phyloP scores from a whole-genome alignment of 2,888 invertebrate genomes.

The Anoncus sp. region DNA sequence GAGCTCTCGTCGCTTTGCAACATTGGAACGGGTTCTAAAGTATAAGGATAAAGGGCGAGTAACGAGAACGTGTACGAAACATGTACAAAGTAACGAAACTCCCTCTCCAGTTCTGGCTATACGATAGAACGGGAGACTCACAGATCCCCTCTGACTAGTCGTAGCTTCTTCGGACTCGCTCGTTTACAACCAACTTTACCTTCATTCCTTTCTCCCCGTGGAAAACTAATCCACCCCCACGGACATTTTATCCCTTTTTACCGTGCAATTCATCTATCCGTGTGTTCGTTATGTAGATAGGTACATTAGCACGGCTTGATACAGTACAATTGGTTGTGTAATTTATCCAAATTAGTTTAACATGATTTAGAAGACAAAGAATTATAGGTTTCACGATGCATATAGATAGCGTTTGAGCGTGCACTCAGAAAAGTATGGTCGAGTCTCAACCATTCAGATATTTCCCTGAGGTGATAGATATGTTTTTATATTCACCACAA shows the following conservation, averaged over 20 bases:
- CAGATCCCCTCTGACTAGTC: slow-evolving; percentile 8
- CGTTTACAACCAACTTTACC: slow-evolving; percentile 40
- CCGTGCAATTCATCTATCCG: slow-evolving; percentile 4
- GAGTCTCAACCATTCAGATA: no score
- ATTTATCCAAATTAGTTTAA: not conserved
- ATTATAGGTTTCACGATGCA: no score
- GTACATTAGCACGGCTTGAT: not conserved
- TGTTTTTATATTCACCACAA: no score
- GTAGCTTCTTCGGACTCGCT: slow-evolving; percentile 30
- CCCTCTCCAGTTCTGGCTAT: slow-evolving; percentile 25
- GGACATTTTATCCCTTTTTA: slow-evolving; percentile 45
- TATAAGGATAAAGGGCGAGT: slow-evolving; percentile 53
- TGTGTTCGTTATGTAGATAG: not conserved
- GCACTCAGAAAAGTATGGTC: no score
- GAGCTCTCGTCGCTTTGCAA: not conserved
- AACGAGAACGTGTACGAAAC: slow-evolving; percentile 58
- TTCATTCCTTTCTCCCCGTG: not conserved
- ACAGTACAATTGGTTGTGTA: not conserved
- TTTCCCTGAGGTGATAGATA: no score
- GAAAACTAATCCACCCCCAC: slow-evolving; percentile 50
- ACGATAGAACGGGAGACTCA: slow-evolving; percentile 5
- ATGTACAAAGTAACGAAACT: slow-evolving; percentile 50
- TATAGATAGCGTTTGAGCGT: no score
- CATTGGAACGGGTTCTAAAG: slow-evolving; percentile 20
- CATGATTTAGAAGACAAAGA: no score